Conservation (phyloP, 2,797 vertebrate species). For the Halcyon smyrnensis region DNA sequence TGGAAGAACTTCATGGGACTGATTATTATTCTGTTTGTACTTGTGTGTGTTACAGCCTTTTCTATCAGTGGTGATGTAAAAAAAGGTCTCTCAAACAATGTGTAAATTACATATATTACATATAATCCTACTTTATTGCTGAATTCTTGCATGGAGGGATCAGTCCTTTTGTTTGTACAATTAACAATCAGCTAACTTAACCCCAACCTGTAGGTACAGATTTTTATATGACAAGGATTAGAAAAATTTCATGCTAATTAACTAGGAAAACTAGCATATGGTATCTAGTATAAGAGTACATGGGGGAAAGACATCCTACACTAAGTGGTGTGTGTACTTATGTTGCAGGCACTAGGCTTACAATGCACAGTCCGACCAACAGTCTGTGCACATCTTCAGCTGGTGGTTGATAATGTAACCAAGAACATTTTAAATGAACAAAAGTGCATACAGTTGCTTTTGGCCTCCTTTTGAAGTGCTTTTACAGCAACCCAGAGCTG, state of each 20-base stretch:
- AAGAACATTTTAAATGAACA: conserved; percentile 67
- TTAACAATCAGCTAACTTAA: neutral
- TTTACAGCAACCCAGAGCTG: conserved; percentile 68
- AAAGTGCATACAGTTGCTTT: conserved; percentile 53
- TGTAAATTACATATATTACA: neutral
- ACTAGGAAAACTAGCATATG: neutral
- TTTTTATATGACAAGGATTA: neutral
- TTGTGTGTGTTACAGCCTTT: neutral
- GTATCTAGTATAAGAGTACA: neutral
- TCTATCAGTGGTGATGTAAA: neutral
- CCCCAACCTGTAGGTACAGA: neutral
- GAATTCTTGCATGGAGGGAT: neutral
- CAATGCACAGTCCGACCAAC: neutral
- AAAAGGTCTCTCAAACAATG: neutral
- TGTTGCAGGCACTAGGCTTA: neutral
- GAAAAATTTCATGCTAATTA: neutral
- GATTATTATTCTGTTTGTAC: neutral
- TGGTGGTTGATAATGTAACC: conserved; percentile 55
- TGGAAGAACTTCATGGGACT: neutral
- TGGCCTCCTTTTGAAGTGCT: conserved; percentile 74
- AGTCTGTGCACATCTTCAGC: conserved; percentile 30
- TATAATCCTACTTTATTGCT: neutral
- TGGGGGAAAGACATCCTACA: neutral
- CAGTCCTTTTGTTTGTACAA: neutral
- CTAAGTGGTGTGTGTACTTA: neutral